phyloP scores from a whole-genome alignment of 2,888 invertebrate genomes.

The Drosophila atroscutellata region DNA sequence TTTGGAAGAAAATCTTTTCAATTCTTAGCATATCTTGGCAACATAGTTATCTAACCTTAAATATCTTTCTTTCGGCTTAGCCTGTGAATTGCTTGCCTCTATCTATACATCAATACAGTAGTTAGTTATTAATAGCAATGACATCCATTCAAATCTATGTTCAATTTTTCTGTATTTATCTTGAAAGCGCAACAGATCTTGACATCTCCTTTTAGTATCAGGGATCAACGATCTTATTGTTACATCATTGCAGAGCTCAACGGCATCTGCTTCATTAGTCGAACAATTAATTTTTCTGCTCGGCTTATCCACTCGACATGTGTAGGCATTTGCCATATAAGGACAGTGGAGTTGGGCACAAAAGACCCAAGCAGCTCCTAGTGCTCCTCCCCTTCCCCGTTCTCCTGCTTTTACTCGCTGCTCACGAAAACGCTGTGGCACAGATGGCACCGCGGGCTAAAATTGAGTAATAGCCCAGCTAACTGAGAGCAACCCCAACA shows the following conservation, averaged over 20 bases:
- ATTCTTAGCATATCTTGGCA: no score
- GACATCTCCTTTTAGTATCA: conserved; percentile 44
- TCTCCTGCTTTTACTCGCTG: conserved; percentile 8
- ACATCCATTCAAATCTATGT: conserved; percentile 12
- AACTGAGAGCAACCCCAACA: conserved; percentile 57
- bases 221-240: conserved; percentile 57
- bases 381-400: background rate
- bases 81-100: background rate
- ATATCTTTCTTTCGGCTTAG: background rate
- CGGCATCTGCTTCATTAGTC: conserved; percentile 71
- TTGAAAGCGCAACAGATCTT: conserved; percentile 36
- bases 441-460: conserved; percentile 69
- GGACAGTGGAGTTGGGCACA: conserved; percentile 38
- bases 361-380: conserved; percentile 10
- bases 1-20: background rate
- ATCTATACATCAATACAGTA: background rate
- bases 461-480: conserved; percentile 79
- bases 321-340: conserved; percentile 65
- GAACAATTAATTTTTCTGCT: conserved; percentile 65
- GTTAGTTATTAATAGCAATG: conserved; percentile 14
- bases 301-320: conserved; percentile 53
- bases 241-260: conserved; percentile 49
- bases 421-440: conserved; percentile 30
- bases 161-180: conserved; percentile 27
- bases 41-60: background rate